A percentile compares a stretch with the other conserved stretches of the same genome.
These are phyloP conservation scores for Melipona bicolor DNA, from an alignment of 2,888 invertebrate species.

Conservation along the genomic window DNA sequence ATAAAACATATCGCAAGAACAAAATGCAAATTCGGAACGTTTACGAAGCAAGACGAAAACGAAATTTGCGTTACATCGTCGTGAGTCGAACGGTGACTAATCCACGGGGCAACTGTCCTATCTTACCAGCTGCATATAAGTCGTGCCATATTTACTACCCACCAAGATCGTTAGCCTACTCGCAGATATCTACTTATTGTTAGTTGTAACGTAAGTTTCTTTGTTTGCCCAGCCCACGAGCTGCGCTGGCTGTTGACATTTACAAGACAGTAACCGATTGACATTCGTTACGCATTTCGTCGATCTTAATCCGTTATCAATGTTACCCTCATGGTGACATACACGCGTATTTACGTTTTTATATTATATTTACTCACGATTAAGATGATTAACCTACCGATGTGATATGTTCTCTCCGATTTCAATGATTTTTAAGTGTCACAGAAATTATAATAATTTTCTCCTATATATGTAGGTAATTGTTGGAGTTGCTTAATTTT, in stretches of 20 bases:
- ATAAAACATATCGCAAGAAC: constrained; percentile 8
- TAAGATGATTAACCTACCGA: too few species aligned
- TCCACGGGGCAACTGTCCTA: constrained; percentile 60
- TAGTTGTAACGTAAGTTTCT: constrained; percentile 54
- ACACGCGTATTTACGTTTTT: not conserved
- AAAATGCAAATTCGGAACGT: not conserved
- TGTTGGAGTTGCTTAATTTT: too few species aligned
- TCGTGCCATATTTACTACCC: constrained; percentile 67
- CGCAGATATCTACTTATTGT: constrained; percentile 25
- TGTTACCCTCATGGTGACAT: too few species aligned
- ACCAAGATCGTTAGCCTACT: constrained; percentile 63
- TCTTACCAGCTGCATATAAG: constrained; percentile 60
- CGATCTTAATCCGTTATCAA: constrained; percentile 35
- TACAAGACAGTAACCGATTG: constrained; percentile 40
- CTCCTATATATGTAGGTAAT: too few species aligned
- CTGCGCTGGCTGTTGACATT: constrained; percentile 34
- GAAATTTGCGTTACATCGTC: constrained; percentile 58
- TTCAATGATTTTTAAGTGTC: too few species aligned
- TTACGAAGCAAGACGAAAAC: constrained; percentile 44
- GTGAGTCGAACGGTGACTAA: constrained; percentile 75
- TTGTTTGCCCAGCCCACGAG: constrained; percentile 60
- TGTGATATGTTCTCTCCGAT: too few species aligned
- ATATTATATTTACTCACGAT: too few species aligned
- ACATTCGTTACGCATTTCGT: constrained; percentile 13
- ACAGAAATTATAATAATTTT: too few species aligned